phyloP scores from a whole-genome alignment of 2,888 invertebrate genomes.

The Chaetoderma sp. region DNA sequence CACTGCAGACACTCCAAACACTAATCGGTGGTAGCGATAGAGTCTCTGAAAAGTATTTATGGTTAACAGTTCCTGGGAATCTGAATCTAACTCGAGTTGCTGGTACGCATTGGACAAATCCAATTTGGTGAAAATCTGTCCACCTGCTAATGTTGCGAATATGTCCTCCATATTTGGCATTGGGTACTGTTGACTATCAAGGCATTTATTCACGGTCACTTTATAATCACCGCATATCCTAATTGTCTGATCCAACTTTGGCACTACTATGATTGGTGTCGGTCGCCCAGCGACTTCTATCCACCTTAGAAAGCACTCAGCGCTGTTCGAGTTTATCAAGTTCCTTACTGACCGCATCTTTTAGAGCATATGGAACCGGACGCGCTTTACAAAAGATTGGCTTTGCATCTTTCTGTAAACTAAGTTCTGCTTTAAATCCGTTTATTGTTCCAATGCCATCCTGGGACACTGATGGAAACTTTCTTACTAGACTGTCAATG shows the following conservation, averaged over 20 bases:
- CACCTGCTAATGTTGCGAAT: slow-evolving; percentile 40
- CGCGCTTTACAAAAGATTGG: too few relatives aligned
- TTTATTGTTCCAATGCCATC: too few relatives aligned
- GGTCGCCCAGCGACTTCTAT: slow-evolving; percentile 42
- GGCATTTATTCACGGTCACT: slow-evolving; percentile 42
- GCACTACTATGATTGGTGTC: too few relatives aligned
- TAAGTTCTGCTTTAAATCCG: too few relatives aligned
- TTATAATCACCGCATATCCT: slow-evolving; percentile 48
- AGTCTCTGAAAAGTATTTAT: slow-evolving; percentile 3
- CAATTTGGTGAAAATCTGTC: slow-evolving; percentile 28
- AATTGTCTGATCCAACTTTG: too few relatives aligned
- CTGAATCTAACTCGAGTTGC: slow-evolving; percentile 32
- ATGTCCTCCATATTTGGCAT: slow-evolving; percentile 44
- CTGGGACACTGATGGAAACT: too few relatives aligned
- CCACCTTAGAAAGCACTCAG: slow-evolving; percentile 29
- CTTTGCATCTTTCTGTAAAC: too few relatives aligned
- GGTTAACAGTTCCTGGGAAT: slow-evolving; percentile 5
- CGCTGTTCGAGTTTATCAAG: slow-evolving; percentile 18
- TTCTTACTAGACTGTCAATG: too few relatives aligned
- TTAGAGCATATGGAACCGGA: too few relatives aligned
- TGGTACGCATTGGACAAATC: slow-evolving; percentile 24
- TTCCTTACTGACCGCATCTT: slow-evolving; percentile 26
- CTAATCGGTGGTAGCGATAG: slow-evolving; percentile 3
- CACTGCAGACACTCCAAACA: slow-evolving; percentile 9
- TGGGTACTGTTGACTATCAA: slow-evolving; percentile 50